phyloP scores from a whole-genome alignment of 2,113 vertebrate genomes.

The Forbesichthys papilliferus region DNA sequence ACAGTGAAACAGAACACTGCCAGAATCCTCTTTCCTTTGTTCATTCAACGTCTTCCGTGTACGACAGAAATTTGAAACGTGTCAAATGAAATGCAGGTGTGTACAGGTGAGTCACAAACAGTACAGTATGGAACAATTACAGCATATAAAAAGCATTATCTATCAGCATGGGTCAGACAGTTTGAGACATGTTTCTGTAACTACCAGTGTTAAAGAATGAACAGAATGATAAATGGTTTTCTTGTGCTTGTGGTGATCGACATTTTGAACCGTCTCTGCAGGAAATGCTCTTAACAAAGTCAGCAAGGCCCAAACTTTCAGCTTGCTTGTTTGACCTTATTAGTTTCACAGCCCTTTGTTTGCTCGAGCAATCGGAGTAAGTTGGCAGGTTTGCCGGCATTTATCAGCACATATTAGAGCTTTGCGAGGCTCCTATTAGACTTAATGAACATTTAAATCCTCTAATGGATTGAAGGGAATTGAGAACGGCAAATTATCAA shows the following conservation, averaged over 20 bases:
- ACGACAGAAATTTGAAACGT: neutral
- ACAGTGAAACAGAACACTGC: conserved; percentile 60
- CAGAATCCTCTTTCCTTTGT: conserved; percentile 15
- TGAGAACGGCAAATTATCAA: conserved; percentile 64
- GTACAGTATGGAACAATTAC: conserved; percentile 66
- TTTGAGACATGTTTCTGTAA: conserved; percentile 39
- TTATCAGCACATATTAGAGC: conserved; percentile 68
- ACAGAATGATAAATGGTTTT: neutral
- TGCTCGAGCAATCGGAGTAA: conserved; percentile 54
- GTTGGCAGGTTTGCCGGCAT: conserved; percentile 62
- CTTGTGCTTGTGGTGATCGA: neutral
- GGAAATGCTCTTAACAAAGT: conserved; percentile 28
- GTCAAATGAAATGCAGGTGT: neutral
- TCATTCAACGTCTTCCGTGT: neutral
- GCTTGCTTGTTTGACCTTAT: conserved; percentile 61
- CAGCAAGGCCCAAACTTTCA: conserved; percentile 46
- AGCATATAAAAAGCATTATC: conserved; percentile 65
- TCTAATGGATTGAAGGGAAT: conserved; percentile 71
- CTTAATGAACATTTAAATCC: conserved; percentile 74
- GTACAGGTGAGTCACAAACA: neutral
- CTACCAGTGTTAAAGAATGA: neutral
- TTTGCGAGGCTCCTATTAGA: conserved; percentile 63
- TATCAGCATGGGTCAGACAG: conserved; percentile 55
- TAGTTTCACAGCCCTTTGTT: conserved; percentile 38
- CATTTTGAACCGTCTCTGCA: neutral